Base-by-base conservation (phyloP, 2,797 vertebrate species). In the Eleutherodactylus coqui region DNA sequence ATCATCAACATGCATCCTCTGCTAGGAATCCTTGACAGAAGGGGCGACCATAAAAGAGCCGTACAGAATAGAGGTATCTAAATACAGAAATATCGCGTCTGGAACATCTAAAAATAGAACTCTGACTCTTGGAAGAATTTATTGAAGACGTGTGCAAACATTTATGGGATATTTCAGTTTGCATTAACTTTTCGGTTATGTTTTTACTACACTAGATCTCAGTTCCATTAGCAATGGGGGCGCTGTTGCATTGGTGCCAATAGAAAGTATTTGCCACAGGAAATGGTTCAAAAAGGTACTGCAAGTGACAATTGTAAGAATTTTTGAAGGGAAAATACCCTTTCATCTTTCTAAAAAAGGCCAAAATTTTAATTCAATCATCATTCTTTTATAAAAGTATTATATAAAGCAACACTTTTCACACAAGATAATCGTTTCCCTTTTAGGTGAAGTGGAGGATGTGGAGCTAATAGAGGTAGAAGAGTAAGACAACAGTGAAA, bases 71-170 rank as follows among this genome's bases (percentile, higher is more conserved):
- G 27, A 32, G 62, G 17, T 34, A 7, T 67, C 62, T 36, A 34
- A 67, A 34, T 67, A 36, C 67, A 69, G 67, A 38, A 69, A 69
- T 11, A 9, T 69, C 21, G 24, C 19, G 67, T 69, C 67, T 69
- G 67, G 67, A 69, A 69, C 67, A 69, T 69, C 34, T 69, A 69
- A 69, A 69, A 69, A 38, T 38, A 69, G 36, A 38, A 24, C 5
- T 9, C 6, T 21, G 36, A 69, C 67, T 69, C 36, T 9, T 24
- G 64, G 21, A 69, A 38, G 67, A 24, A 38, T 19, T 19, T 67
- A 67, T 19, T 10, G 16, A 73, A 1, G 6, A 43, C 10, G 10
- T 14, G 16, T 27, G 10, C 21, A 72, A 43, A 72, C 14, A n/a
- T 43, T 73, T 27, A 10, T n/a, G 24, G 27, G 69, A 45, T 24